A percentile compares a stretch with the other conserved stretches of the same genome.
Evolutionary conservation across 2,888 invertebrate genomes (phyloP).

Genomic region (Fragum whitleyi): DNA sequence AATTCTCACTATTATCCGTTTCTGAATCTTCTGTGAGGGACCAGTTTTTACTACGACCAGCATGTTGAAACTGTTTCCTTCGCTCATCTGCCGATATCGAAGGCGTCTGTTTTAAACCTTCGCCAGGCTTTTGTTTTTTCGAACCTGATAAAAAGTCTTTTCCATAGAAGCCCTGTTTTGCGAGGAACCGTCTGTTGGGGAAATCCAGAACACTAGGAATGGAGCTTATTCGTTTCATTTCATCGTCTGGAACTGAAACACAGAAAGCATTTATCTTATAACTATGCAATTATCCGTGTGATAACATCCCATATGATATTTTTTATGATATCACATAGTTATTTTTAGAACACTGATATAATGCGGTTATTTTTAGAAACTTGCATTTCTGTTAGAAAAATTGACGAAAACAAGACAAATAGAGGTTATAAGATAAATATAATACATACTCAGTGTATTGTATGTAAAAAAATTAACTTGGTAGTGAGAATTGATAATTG

Average conservation of each 20-base stretch:
- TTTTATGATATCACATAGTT: too few relatives aligned
- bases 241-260: slow-evolving; percentile 46
- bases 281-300: too few relatives aligned
- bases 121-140: not conserved
- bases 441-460: too few relatives aligned
- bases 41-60: slow-evolving; percentile 55
- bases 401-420: too few relatives aligned
- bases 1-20: not conserved
- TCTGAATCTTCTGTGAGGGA: slow-evolving; percentile 56
- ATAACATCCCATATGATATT: too few relatives aligned
- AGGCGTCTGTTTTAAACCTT: not conserved
- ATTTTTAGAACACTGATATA: too few relatives aligned
- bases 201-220: slow-evolving; percentile 60
- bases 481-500: too few relatives aligned
- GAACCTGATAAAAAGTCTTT: slow-evolving; percentile 24
- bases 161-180: slow-evolving; percentile 67
- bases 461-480: too few relatives aligned
- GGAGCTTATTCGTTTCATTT: slow-evolving; percentile 40
- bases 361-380: too few relatives aligned
- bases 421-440: too few relatives aligned
- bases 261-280: too few relatives aligned
- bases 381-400: too few relatives aligned
- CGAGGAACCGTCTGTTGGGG: slow-evolving; percentile 64
- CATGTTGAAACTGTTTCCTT: slow-evolving; percentile 51
- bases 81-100: slow-evolving; percentile 44